A percentile compares a stretch with the other conserved stretches of the same genome.
These are phyloP conservation scores for Acrobeloides nanus DNA, from an alignment of 2,888 invertebrate species.

Conservation along the genomic window DNA sequence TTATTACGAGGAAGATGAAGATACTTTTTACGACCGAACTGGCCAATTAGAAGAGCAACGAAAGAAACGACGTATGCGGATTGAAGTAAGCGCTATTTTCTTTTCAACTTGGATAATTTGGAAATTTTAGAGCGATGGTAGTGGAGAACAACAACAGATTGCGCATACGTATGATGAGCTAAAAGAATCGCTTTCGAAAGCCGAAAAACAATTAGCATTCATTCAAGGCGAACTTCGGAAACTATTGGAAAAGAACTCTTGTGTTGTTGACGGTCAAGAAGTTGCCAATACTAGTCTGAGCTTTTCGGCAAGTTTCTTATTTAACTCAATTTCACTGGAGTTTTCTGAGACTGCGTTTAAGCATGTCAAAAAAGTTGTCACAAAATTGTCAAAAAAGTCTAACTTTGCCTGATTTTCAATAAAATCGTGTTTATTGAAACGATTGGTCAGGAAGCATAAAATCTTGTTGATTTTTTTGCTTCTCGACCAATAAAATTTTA, in stretches of 20 bases:
- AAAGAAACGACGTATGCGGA: conserved; percentile 66
- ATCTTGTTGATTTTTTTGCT: too few relatives aligned
- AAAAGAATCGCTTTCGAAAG: conserved; percentile 7
- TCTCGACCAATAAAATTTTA: too few relatives aligned
- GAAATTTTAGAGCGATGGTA: conserved; percentile 12
- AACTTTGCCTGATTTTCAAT: too few relatives aligned
- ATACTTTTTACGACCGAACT: conserved; percentile 87
- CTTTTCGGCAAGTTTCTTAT: conserved; percentile 15
- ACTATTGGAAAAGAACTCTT: conserved; percentile 7
- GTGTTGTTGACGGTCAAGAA: conserved; percentile 4
- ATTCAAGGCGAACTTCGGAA: conserved; percentile 9
- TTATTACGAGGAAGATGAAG: conserved; percentile 87
- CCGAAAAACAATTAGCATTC: conserved; percentile 12
- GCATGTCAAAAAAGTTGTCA: too few relatives aligned
- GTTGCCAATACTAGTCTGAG: conserved; percentile 9
- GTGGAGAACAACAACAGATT: conserved; percentile 1
- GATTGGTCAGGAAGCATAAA: too few relatives aligned
- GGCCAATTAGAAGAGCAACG: conserved; percentile 83
- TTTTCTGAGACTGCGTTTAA: too few relatives aligned
- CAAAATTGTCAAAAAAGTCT: too few relatives aligned
- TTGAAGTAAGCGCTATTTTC: conserved; percentile 17
- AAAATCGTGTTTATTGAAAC: too few relatives aligned
- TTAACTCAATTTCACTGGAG: too few relatives aligned
- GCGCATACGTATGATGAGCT: conserved; percentile 18
- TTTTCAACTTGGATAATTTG: conserved; percentile 1